Base-by-base conservation (phyloP, 2,113 vertebrate species). In the Zeus faber region DNA sequence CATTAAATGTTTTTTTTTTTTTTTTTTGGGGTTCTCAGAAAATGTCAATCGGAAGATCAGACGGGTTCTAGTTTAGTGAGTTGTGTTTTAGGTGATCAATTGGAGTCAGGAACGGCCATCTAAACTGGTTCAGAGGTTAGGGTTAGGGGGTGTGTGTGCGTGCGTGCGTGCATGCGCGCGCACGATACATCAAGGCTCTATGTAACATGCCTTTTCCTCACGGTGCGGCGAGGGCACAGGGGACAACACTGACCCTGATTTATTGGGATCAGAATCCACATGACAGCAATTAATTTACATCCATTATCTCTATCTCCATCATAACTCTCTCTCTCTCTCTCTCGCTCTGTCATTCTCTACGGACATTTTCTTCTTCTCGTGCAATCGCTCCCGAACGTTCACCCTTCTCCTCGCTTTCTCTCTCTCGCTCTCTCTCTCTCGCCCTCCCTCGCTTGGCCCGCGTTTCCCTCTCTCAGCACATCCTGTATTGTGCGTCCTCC, bases 281-380 rank as follows among this genome's bases (percentile, higher is more conserved):
- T 81, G 86, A 85, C 84, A 82, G 85, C 82, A 88, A 86, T 87
- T 88, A 74, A 84, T 88, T 88, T 83, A 81, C 77, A 68, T 82
- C 77, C 84, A 89, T 87, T 83, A 83, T 79, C 35, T 46, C 25
- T 47, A 14, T 60, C 58, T 9, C 51, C 20, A 49, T 25, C 43
- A 31, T 18, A 31, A 33, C 52, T 41, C 35, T 76, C 59, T 62
- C 33, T 45, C 55, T 25, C 26, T 37, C 48, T 53, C 22, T 54
- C 27, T 58, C 26, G 41, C 17, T 26, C 29, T 39, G n/a, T 44
- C 33, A 55, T 60, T 65, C 74, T 74, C 74, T 64, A 59, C 56
- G 69, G 69, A 80, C 70, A 41, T 67, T 70, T 72, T 54, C 51
- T 65, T 57, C 67, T 75, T 76, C 57, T 53, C 33, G 50, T 60